Base-by-base conservation (phyloP, 2,113 vertebrate genomes). In the Phyllostomus discolor region DNA sequence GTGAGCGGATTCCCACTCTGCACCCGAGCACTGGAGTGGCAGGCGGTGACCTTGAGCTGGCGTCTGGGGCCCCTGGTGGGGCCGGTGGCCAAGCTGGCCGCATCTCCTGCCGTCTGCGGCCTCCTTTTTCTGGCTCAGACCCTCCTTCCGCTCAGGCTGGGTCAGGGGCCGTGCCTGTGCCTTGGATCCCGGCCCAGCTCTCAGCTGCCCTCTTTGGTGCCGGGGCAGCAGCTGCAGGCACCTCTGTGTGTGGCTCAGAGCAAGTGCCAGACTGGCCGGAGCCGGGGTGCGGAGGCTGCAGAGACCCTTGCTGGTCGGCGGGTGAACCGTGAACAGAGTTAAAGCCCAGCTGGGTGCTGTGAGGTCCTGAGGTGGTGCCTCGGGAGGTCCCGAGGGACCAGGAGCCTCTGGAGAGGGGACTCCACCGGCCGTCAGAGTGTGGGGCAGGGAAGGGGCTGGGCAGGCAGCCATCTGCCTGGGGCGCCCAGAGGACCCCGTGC, bases 21-120 rank as follows among this genome's bases (percentile, higher is more conserved):
- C 1, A 0, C 46, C 35, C 12, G 24, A 48, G 57, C 48, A 24
- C 7, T 41, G 46, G 9, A 19, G 0, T 46, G n/a, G 52, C 14
- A 28, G 46, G 7, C 48, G 12, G 31, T 4, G 38, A 16, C 16
- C n/a, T 80, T 17, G 31, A n/a, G 31, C 64, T 67, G 64, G 33
- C 0, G 0, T 10, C 28, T 24, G 72, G 22, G 3, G 28, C 22
- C 14, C 19, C 15, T n/a, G 43, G 66, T 8, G 4, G 6, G 50
- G 54, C 80, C 64, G 5, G 35, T 0, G 48, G 20, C 48, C 8
- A 28, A 10, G 52, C 48, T 5, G 7, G 57, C 93, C 28, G 57
- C 1, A 0, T 22, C 35, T 33, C 26, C 48, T 17, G 54, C 57
- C 4, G 17, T 50, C 41, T 19, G 72, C 2, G 43, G 59, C n/a